Percentiles rank a stretch among this genome's conserved stretches.
These are phyloP conservation scores for Ptychoptera contaminata DNA, from an alignment of 2,888 invertebrate species.

Conservation along the genomic window DNA sequence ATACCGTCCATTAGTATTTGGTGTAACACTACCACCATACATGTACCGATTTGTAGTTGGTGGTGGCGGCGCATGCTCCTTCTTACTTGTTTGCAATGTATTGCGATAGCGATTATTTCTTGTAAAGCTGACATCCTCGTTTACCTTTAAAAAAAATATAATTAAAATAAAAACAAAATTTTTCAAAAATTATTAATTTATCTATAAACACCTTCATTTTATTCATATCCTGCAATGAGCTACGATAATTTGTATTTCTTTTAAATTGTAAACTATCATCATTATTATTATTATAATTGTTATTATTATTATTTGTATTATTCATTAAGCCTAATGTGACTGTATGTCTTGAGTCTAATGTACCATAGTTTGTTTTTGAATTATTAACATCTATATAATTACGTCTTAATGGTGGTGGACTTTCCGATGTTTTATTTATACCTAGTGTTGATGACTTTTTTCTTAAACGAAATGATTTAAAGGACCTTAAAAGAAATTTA, in stretches of 20 bases:
- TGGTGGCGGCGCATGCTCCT: constrained; percentile 9
- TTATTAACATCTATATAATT: constrained; percentile 7
- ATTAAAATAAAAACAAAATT: background rate
- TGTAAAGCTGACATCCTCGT: constrained; percentile 14
- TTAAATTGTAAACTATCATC: constrained; percentile 12
- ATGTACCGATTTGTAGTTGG: constrained; percentile 30
- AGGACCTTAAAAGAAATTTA: constrained; percentile 18
- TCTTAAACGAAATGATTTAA: constrained; percentile 24
- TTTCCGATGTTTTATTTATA: constrained; percentile 30
- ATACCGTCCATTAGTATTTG: constrained; percentile 26
- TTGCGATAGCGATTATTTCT: constrained; percentile 24
- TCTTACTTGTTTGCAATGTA: constrained; percentile 19
- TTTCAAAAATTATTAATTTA: too few species aligned
- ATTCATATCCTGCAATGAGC: constrained; percentile 24
- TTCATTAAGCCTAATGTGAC: constrained; percentile 12
- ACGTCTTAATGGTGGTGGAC: constrained; percentile 24
- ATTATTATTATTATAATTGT: background rate
- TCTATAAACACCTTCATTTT: constrained; percentile 15
- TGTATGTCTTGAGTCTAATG: constrained; percentile 18
- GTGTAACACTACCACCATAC: constrained; percentile 40
- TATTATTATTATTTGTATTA: constrained; percentile 9
- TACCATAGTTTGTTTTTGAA: constrained; percentile 14
- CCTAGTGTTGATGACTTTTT: constrained; percentile 30
- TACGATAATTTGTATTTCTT: constrained; percentile 19
- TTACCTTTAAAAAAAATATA: constrained; percentile 1